A percentile compares a stretch with the other conserved stretches of the same genome.
Evolutionary conservation across 2,888 invertebrate genomes (phyloP).

Genomic region (Epinotia ramella): DNA sequence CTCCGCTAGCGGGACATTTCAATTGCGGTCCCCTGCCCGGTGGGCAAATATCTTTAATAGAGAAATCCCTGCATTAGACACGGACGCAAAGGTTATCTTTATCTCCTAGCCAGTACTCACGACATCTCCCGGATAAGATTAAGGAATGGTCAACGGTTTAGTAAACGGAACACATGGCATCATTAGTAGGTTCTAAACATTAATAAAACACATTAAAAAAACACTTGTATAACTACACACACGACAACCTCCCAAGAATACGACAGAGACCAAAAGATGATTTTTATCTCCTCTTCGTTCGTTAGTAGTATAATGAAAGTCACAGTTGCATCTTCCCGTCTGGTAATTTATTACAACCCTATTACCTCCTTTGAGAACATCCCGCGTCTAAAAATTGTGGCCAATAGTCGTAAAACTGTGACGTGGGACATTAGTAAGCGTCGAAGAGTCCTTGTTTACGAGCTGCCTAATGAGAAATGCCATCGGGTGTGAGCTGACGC

Average conservation of each 20-base stretch:
- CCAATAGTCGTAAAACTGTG: slow-evolving; percentile 73
- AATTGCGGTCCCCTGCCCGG: slow-evolving; percentile 72
- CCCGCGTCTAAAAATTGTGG: slow-evolving; percentile 66
- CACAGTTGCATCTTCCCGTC: slow-evolving; percentile 56
- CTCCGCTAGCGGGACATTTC: slow-evolving; percentile 81
- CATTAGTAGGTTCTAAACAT: neutral
- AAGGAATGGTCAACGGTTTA: neutral
- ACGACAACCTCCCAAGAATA: neutral
- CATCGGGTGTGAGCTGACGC: slow-evolving; percentile 64
- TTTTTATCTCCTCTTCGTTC: slow-evolving; percentile 42
- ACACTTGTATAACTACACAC: neutral
- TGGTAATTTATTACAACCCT: slow-evolving; percentile 63
- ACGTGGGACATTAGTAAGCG: slow-evolving; percentile 76
- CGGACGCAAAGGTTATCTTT: slow-evolving; percentile 23
- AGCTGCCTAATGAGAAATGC: slow-evolving; percentile 76
- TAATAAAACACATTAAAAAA: neutral
- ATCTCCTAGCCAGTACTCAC: slow-evolving; percentile 2
- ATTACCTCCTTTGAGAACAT: slow-evolving; percentile 58
- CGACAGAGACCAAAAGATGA: neutral
- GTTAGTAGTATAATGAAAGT: slow-evolving; percentile 59
- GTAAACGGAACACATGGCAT: neutral
- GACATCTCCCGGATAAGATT: neutral
- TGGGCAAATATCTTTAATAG: slow-evolving; percentile 69
- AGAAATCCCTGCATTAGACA: slow-evolving; percentile 45
- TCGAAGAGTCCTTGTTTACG: slow-evolving; percentile 78